Conservation (phyloP, 2,113 vertebrate species). For the Peucedramus taeniatus region DNA sequence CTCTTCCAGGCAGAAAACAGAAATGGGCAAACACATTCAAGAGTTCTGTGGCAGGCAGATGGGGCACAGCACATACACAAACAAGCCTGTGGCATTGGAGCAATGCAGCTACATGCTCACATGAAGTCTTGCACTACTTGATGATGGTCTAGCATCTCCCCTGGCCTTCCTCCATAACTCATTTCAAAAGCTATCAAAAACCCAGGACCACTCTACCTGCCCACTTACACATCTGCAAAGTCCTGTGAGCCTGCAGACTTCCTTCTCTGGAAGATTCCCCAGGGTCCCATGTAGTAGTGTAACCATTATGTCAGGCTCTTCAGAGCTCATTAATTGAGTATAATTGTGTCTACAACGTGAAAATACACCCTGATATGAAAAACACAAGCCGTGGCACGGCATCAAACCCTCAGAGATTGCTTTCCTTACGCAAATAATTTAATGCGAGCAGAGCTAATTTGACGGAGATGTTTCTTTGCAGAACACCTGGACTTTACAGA, state of each 20-base stretch:
- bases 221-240: neutral
- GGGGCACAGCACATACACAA: neutral
- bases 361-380: neutral
- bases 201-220: neutral
- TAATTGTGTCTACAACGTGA: neutral
- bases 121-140: neutral
- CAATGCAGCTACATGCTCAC: neutral
- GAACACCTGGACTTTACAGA: neutral
- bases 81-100: neutral
- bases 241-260: neutral
- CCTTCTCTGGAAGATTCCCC: neutral
- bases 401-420: neutral
- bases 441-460: neutral
- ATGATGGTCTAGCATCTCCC: neutral
- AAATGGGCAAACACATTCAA: neutral
- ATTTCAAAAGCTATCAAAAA: neutral
- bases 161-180: neutral
- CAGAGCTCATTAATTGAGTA: neutral
- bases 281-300: neutral
- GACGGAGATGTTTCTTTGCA: neutral
- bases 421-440: neutral
- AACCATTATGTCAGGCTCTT: neutral
- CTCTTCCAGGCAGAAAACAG: neutral
- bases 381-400: fast-evolving
- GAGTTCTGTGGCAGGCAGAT: neutral